Percentiles rank a stretch among this genome's conserved stretches.
Conservation (phyloP, 2,888 invertebrate species). For the Drosophila prolongata region DNA sequence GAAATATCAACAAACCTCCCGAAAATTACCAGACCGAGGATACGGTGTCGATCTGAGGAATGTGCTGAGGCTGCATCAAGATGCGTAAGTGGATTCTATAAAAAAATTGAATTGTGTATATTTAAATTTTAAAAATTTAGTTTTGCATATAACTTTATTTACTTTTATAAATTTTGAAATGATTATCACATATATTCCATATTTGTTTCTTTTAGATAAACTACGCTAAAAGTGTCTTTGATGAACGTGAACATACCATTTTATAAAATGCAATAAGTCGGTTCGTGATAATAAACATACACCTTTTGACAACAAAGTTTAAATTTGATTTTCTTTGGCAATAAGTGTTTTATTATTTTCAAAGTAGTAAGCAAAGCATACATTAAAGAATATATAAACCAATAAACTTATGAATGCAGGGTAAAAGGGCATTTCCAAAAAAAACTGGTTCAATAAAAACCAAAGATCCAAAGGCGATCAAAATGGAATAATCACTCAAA, state of each 20-base stretch:
- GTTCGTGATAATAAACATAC: conserved; percentile 44
- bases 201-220: conserved; percentile 90
- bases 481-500: conserved; percentile 24
- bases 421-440: conserved; percentile 6
- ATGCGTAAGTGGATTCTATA: conserved; percentile 79
- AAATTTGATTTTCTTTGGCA: conserved; percentile 36
- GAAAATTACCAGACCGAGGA: conserved; percentile 88
- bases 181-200: conserved; percentile 22
- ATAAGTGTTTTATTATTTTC: conserved; percentile 20
- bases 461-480: conserved; percentile 28
- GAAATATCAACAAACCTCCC: conserved; percentile 84
- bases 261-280: conserved; percentile 48
- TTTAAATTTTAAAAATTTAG: too few species aligned
- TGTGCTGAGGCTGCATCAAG: conserved; percentile 86
- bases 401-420: not conserved
- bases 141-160: conserved; percentile 2
- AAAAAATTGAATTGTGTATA: not conserved
- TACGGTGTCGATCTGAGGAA: conserved; percentile 89
- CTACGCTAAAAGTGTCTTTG: conserved; percentile 93
- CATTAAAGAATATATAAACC: conserved; percentile 2
- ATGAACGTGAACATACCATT: conserved; percentile 88
- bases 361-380: conserved; percentile 10
- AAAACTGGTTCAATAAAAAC: conserved; percentile 30
- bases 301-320: conserved; percentile 30
- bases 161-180: conserved; percentile 32